Base-by-base conservation (phyloP, 2,797 vertebrate genomes). In the Adelosebastes latens region DNA sequence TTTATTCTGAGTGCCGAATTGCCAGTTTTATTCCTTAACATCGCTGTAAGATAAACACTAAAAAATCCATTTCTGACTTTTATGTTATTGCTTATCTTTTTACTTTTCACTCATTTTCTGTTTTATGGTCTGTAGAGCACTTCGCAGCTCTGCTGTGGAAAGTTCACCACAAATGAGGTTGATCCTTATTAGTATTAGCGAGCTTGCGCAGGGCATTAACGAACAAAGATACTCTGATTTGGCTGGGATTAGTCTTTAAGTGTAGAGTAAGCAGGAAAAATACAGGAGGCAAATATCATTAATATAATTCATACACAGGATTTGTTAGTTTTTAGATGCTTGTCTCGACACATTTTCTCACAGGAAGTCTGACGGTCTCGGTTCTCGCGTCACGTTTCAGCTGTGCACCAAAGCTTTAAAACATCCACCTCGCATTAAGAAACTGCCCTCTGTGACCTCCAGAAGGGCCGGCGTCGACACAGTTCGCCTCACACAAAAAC, bases 401-500 rank as follows among this genome's bases (percentile, higher is more conserved):
- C 74, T 71, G 79, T 79, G 66, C 74, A 29, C 49, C 74, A 6
- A 52, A n/a, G 52, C 55, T 84, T 77, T 79, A 34, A 86, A 72
- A 59, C 8, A 2, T 42, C 58, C 63, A 5, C 27, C 24, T 25
- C 9, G 3, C 59, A 32, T 71, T 73, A 36, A 75, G 62, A 77
- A 42, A 2, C 16, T 27, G 66, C 24, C 77, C 84, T n/a, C 67
- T 2, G 62, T 79, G 86, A 88, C 89, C 88, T 52, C 71, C 27
- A 58, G 49, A 69, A 87, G 82, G 67, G 68, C 67, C 79, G 0
- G n/a, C 34, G 39, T 70, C 24, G 72, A 74, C 82, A 76, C 88
- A 87, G 76, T 72, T 80, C 24, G 9, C 20, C 64, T 75, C 82
- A 46, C 72, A 83, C 79, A 46, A 89, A 86, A 87, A 78, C 72